Evolutionary conservation across 2,113 vertebrate genomes (phyloP), one percentile per base, ranked within the genome.

Genomic region (Gymnocephalus cernua): DNA sequence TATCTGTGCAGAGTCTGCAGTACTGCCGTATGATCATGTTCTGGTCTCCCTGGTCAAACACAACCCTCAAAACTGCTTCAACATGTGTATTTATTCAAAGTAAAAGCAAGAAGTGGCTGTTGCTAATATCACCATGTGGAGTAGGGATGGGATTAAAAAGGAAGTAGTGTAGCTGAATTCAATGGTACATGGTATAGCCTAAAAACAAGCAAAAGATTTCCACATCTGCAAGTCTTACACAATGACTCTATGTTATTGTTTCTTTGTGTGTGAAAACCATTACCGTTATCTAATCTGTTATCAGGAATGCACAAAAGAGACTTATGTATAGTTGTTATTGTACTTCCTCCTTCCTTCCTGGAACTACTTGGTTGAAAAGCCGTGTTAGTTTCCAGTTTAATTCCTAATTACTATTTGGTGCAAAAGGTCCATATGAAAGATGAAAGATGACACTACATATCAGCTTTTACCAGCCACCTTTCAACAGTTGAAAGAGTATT

Each of bases 301-400:
- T 77, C 8, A 70, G 13, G 15, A 41, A 25, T 13, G 9, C 21
- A 77, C 62, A 62, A 66, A 23, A 18, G 10, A 32, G 23, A 64
- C 11, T 62, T 44, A 21, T 13, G 35, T 41, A 41, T 54, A 14
- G 5, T 48, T 66, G 3, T 35, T n/a, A 56, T 54, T 80, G 56
- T 32, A 70, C 29, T 66, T 65, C 12, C 70, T 41, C 15, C 45
- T 53, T 84, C 32, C n/a, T 86, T 84, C 27, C 32, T 32, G 58
- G 71, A 81, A 68, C 54, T 18, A 44, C 29, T 4, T 41, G 59
- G 14, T 50, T 6, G 6, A 57, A 47, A 56, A 80, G 16, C 11
- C 0, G 11, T 15, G 12, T 69, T 57, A 29, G 35, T 48, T 58
- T 14, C 47, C 23, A 11, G 2, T 54, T 77, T 35, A 32, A 4